Conservation (phyloP, 2,888 invertebrate genomes). For the Tortricodes alternella region DNA sequence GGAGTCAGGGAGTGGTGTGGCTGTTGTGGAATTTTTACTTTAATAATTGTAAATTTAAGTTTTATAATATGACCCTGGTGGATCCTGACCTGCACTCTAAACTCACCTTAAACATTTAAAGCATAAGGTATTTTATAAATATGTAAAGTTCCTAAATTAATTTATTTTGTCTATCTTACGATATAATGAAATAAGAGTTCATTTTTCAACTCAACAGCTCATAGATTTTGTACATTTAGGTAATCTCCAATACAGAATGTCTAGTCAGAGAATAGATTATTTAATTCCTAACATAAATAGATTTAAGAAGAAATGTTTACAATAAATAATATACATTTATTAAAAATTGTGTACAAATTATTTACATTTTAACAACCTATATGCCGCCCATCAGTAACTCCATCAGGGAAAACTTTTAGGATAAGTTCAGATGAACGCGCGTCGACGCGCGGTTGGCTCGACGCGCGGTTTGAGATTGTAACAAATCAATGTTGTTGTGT, state of each 20-base stretch:
- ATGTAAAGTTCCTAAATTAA: constrained; percentile 68
- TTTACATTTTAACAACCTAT: neutral
- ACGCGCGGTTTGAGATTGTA: too few species aligned
- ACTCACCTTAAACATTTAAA: neutral
- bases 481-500: too few species aligned
- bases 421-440: too few species aligned
- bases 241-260: constrained; percentile 45
- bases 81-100: neutral
- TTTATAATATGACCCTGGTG: too few species aligned
- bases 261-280: constrained; percentile 63
- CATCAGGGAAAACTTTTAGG: too few species aligned
- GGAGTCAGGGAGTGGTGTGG: too few species aligned
- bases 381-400: too few species aligned
- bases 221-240: constrained; percentile 47
- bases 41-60: too few species aligned
- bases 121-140: constrained; percentile 35
- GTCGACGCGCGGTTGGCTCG: too few species aligned
- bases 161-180: constrained; percentile 25
- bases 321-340: constrained; percentile 26
- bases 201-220: constrained; percentile 30
- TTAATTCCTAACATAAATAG: constrained; percentile 35
- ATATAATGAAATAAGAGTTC: constrained; percentile 35
- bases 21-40: too few species aligned
- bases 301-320: constrained; percentile 2
- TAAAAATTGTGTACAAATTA: constrained; percentile 5